Evolutionary conservation across 2,113 vertebrate genomes (phyloP), one percentile per base, ranked within the genome.

Genomic region (Etheostoma cragini): DNA sequence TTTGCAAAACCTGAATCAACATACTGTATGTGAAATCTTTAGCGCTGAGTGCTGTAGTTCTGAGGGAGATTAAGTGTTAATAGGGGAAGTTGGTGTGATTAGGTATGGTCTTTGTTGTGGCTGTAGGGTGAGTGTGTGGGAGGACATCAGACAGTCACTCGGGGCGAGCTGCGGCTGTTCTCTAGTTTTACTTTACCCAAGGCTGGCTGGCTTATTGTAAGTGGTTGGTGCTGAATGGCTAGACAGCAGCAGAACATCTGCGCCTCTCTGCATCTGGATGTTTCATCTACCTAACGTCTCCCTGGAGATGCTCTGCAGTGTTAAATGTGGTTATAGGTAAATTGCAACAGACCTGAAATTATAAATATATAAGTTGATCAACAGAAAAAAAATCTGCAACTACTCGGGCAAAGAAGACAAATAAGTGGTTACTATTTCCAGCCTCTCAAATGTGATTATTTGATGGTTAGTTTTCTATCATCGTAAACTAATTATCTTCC

Each of bases 61-160:
- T 78, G 70, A 42, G 57, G 30, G 71, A 74, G 54, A 88, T 81
- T 80, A 77, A 56, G 42, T 53, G n/a, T 64, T 73, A 68, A 57
- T 83, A 77, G 73, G 87, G 69, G 83, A 91, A 90, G 85, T 91
- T 76, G 63, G 70, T 80, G 77, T 73, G 82, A 81, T 88, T 81
- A 52, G 80, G 74, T 74, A 47, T 19, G 45, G 30, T 77, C 77
- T 91, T 83, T 90, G 86, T 90, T 92, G 89, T 91, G 91, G 86
- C 77, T 81, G 26, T 17, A 80, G 86, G 73, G 38, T 14, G 76
- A 80, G 57, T 82, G 78, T 76, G 92, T 92, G 85, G 89, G 92
- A 88, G 89, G 83, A 89, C 81, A 75, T 79, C 72, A 89, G 79
- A 68, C 52, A 76, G 90, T 77, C 86, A 82, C 78, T 83, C 12